These are phyloP conservation scores for Cepaea nemoralis DNA, from an alignment of 1,140 invertebrate species.

Conservation along the genomic window DNA sequence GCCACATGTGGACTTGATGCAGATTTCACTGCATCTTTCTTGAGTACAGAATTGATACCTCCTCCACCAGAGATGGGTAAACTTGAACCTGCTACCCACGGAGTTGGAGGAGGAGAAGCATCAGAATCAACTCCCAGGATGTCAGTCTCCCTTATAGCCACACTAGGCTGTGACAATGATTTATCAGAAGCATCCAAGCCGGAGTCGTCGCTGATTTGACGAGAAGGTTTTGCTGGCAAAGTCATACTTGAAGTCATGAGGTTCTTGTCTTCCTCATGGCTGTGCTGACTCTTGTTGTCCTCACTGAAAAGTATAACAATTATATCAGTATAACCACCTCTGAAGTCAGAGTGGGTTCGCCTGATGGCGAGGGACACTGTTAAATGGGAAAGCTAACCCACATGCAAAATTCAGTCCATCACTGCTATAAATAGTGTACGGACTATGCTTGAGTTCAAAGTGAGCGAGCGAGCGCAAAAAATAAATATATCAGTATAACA, in stretches of 20 bases:
- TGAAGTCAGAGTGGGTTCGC: no score
- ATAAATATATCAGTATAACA: neutral
- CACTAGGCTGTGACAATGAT: slow-evolving; percentile 61
- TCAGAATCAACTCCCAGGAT: slow-evolving; percentile 46
- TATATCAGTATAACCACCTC: no score
- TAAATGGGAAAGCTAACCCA: no score
- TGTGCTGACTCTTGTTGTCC: slow-evolving; percentile 34
- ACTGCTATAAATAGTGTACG: no score
- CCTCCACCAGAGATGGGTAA: neutral
- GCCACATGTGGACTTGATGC: slow-evolving; percentile 37
- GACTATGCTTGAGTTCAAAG: no score
- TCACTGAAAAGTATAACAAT: slow-evolving; percentile 8
- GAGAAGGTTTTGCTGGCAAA: slow-evolving; percentile 29
- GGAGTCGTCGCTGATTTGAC: slow-evolving; percentile 48
- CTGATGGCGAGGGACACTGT: no score
- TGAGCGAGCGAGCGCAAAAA: no score
- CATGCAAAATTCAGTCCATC: no score
- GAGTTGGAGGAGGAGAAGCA: slow-evolving; percentile 40
- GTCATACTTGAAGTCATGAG: slow-evolving; percentile 73
- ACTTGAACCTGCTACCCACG: neutral
- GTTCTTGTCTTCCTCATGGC: slow-evolving; percentile 60
- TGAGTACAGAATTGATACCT: neutral
- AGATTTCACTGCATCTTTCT: slow-evolving; percentile 6
- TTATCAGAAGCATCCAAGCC: slow-evolving; percentile 50
- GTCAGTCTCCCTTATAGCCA: slow-evolving; percentile 52